Evolutionary conservation across 1,140 invertebrate species (phyloP).

Genomic region (Drosophila kohkoa): DNA sequence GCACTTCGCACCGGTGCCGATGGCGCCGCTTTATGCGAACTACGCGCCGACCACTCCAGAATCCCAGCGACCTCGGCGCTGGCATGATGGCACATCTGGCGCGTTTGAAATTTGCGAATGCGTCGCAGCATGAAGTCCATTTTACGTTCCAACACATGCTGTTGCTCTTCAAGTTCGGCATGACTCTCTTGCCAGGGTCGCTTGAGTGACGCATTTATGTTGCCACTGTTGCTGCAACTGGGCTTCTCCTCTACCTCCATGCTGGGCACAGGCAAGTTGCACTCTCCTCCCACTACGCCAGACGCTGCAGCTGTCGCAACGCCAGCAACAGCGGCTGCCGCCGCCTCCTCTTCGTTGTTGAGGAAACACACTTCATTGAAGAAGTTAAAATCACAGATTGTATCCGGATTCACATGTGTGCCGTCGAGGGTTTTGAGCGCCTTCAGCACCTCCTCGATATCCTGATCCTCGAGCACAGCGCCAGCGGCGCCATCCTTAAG

Average conservation of each 20-base stretch:
- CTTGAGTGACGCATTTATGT: background rate
- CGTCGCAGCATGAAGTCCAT: slow-evolving; percentile 90
- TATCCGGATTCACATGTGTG: slow-evolving; percentile 64
- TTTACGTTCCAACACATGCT: slow-evolving; percentile 88
- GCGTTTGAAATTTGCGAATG: slow-evolving; percentile 90
- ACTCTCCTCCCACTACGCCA: slow-evolving; percentile 25
- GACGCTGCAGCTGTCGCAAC: slow-evolving; percentile 13
- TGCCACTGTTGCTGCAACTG: slow-evolving; percentile 9
- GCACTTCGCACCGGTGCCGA: slow-evolving; percentile 66
- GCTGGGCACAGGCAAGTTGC: slow-evolving; percentile 9
- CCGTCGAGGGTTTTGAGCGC: slow-evolving; percentile 80
- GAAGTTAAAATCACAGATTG: slow-evolving; percentile 79
- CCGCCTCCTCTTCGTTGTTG: slow-evolving; percentile 65
- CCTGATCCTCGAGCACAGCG: slow-evolving; percentile 76
- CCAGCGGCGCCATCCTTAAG: slow-evolving; percentile 63
- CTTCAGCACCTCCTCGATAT: slow-evolving; percentile 82
- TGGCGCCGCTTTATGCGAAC: slow-evolving; percentile 50
- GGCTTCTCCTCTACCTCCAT: slow-evolving; percentile 29
- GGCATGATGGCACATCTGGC: slow-evolving; percentile 90
- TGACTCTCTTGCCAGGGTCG: slow-evolving; percentile 56
- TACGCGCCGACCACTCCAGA: slow-evolving; percentile 89
- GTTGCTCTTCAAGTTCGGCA: slow-evolving; percentile 84
- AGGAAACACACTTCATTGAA: slow-evolving; percentile 70
- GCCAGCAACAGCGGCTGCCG: slow-evolving; percentile 7
- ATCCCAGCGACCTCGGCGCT: slow-evolving; percentile 91